These are phyloP conservation scores for Stercorarius parasiticus DNA, from an alignment of 2,113 vertebrate species.

Conservation along the genomic window DNA sequence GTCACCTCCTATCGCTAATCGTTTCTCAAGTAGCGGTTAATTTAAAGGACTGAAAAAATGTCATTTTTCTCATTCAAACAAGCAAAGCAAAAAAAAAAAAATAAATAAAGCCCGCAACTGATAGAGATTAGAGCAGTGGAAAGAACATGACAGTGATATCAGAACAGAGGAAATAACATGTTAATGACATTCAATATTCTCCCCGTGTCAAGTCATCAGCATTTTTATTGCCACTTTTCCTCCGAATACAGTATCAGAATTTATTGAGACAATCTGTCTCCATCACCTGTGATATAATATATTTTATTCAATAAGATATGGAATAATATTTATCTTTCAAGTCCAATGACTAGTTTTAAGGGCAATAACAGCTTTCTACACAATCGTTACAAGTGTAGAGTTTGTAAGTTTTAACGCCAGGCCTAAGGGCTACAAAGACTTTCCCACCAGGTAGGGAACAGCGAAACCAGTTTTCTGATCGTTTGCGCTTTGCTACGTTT, in stretches of 20 bases:
- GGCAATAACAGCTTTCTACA: conserved; percentile 71
- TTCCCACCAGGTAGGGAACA: not conserved
- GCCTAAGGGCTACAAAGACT: conserved; percentile 26
- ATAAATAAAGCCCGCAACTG: not conserved
- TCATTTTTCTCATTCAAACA: conserved; percentile 60
- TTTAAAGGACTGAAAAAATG: conserved; percentile 60
- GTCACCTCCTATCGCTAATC: conserved; percentile 35
- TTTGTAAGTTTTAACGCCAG: conserved; percentile 66
- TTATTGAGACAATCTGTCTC: conserved; percentile 86
- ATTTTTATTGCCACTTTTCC: conserved; percentile 83
- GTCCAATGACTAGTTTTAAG: conserved; percentile 71
- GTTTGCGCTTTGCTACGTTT: not conserved
- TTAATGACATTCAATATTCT: conserved; percentile 84
- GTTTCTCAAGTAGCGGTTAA: conserved; percentile 49
- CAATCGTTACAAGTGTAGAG: conserved; percentile 55
- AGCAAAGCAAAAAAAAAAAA: conserved; percentile 24
- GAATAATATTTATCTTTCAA: conserved; percentile 86
- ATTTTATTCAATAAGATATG: conserved; percentile 82
- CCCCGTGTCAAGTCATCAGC: conserved; percentile 77
- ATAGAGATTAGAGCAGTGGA: conserved; percentile 63
- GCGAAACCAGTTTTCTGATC: not conserved
- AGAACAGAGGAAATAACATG: conserved; percentile 78
- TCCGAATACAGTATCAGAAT: conserved; percentile 82
- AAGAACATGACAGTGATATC: conserved; percentile 74
- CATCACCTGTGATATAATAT: conserved; percentile 84